A percentile compares a stretch with the other conserved stretches of the same genome.
phyloP scores from a whole-genome alignment of 2,888 invertebrate species.

The Coleophora deauratella region DNA sequence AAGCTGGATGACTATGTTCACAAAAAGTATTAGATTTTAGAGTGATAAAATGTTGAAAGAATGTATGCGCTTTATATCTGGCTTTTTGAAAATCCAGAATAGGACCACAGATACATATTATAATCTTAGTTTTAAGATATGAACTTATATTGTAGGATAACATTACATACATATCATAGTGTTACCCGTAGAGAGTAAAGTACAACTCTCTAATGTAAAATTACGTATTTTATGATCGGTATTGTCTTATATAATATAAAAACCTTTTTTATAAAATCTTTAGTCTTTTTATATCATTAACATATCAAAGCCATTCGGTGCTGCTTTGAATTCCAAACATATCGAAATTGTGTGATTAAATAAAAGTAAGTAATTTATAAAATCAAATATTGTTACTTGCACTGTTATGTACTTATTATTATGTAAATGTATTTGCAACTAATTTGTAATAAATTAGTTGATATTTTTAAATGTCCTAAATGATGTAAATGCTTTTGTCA shows the following conservation, averaged over 20 bases:
- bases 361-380: slow-evolving; percentile 34
- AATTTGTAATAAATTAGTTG: background rate
- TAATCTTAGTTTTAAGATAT: slow-evolving; percentile 33
- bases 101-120: slow-evolving; percentile 65
- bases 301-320: slow-evolving; percentile 49
- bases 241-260: slow-evolving; percentile 63
- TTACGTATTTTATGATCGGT: slow-evolving; percentile 42
- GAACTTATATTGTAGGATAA: slow-evolving; percentile 26
- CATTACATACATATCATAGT: slow-evolving; percentile 53
- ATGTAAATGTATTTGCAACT: background rate
- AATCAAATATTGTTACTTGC: slow-evolving; percentile 31
- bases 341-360: slow-evolving; percentile 68
- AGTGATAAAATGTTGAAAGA: slow-evolving; percentile 59
- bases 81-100: slow-evolving; percentile 68
- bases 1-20: slow-evolving; percentile 36
- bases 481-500: slow-evolving; percentile 53
- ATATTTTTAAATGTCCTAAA: background rate
- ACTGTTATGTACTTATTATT: slow-evolving; percentile 2
- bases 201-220: slow-evolving; percentile 17
- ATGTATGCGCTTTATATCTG: slow-evolving; percentile 73
- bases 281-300: slow-evolving; percentile 27
- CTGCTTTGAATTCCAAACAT: slow-evolving; percentile 55
- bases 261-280: slow-evolving; percentile 44
- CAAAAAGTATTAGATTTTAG: slow-evolving; percentile 44
- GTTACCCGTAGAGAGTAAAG: slow-evolving; percentile 57